phyloP scores from a whole-genome alignment of 2,113 vertebrate species.

The Sinosuthora webbiana region DNA sequence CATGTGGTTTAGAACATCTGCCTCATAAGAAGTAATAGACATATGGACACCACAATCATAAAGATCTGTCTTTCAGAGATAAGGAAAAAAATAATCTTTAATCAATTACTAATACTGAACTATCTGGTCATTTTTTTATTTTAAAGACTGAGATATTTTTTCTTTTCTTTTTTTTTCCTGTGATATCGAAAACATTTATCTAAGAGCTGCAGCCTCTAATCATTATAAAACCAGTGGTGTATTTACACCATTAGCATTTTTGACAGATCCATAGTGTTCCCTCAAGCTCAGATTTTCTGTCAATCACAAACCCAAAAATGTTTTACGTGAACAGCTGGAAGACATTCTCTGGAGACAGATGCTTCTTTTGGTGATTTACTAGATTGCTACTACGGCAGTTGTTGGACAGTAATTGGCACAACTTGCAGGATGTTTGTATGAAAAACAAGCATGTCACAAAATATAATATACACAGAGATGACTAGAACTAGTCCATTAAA shows the following conservation, averaged over 20 bases:
- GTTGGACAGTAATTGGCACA: background rate
- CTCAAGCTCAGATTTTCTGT: background rate
- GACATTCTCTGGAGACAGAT: background rate
- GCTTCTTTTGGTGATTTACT: background rate
- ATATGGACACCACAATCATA: background rate
- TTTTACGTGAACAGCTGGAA: background rate
- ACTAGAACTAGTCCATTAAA: background rate
- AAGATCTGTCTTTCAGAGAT: background rate
- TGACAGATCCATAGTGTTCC: background rate
- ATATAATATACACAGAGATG: background rate
- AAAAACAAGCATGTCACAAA: background rate
- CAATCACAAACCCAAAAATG: background rate
- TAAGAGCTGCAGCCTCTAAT: background rate
- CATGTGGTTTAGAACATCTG: background rate
- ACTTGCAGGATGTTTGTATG: background rate
- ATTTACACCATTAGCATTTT: background rate
- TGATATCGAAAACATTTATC: background rate
- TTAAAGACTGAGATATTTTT: background rate
- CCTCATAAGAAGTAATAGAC: background rate
- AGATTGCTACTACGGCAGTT: background rate
- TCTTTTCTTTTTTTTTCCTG: background rate
- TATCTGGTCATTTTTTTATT: background rate
- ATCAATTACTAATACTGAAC: background rate
- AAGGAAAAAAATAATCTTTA: background rate
- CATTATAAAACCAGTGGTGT: background rate